phyloP scores from a whole-genome alignment of 2,113 vertebrate species.

The Copsychus sechellarum region DNA sequence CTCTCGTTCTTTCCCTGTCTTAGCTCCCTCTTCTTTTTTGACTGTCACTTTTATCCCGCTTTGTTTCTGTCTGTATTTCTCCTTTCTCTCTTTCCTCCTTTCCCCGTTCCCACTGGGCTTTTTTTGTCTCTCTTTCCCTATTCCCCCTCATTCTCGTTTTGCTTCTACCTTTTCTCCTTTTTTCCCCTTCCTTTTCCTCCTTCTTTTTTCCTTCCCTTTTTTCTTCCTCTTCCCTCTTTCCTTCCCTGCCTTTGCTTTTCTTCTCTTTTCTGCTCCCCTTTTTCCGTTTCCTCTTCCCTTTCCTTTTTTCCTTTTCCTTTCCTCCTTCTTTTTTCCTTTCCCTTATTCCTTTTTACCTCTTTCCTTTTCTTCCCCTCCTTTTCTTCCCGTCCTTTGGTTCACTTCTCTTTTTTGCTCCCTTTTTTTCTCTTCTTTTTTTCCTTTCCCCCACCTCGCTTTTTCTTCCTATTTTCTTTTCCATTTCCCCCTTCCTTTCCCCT shows the following conservation, averaged over 20 bases:
- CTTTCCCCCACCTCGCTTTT: too few species aligned
- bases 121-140: neutral
- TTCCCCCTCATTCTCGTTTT: neutral
- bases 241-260: too few species aligned
- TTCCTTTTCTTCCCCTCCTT: accelerated
- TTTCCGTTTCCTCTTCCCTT: too few species aligned
- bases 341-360: accelerated
- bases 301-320: too few species aligned
- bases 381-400: accelerated
- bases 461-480: too few species aligned
- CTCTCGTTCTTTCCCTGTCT: neutral
- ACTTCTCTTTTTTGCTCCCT: too few species aligned
- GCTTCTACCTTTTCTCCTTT: too few species aligned
- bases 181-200: accelerated
- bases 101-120: too few species aligned
- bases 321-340: accelerated
- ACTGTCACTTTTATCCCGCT: neutral
- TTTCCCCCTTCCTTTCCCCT: too few species aligned
- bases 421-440: neutral
- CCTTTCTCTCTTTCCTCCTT: neutral
- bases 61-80: neutral
- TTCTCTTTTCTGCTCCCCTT: accelerated
- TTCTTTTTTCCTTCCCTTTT: accelerated
- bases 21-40: accelerated
- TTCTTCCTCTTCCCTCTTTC: neutral